These are phyloP conservation scores for Acomys russatus DNA, from an alignment of 2,797 vertebrate genomes.

Conservation along the genomic window DNA sequence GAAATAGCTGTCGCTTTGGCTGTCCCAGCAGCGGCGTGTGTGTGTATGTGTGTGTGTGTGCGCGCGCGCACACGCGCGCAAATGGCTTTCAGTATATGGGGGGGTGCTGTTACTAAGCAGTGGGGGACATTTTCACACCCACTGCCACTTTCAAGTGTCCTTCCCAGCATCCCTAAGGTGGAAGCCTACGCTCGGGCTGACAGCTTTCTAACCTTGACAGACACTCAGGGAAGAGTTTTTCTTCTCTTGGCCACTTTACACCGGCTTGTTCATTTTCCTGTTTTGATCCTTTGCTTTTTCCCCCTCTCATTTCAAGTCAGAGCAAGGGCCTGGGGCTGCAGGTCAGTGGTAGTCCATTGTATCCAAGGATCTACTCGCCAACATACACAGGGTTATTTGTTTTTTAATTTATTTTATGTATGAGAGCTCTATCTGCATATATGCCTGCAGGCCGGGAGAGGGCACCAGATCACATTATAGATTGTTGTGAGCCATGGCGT, in stretches of 20 bases:
- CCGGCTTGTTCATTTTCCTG: background rate
- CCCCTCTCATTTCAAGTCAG: constrained; percentile 25
- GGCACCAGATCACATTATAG: too few relatives aligned
- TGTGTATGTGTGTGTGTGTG: too few relatives aligned
- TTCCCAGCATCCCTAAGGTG: background rate
- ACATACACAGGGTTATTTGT: background rate
- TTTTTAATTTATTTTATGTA: too few relatives aligned
- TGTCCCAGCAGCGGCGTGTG: rapidly evolving
- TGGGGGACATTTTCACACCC: background rate
- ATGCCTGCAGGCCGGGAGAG: too few relatives aligned
- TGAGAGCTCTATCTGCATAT: too few relatives aligned
- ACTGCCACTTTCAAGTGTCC: background rate
- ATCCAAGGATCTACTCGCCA: background rate
- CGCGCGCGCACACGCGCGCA: too few relatives aligned
- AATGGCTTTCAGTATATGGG: background rate
- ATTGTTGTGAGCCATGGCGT: too few relatives aligned
- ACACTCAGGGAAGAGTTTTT: background rate
- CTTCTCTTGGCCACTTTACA: background rate
- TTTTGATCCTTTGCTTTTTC: background rate
- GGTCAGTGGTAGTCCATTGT: background rate
- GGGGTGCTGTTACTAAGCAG: background rate
- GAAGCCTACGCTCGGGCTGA: background rate
- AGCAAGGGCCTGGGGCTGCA: background rate
- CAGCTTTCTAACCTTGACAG: background rate
- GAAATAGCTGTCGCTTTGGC: background rate